Evolutionary conservation across 2,113 vertebrate genomes (phyloP).

Genomic region (Pithys albifrons): DNA sequence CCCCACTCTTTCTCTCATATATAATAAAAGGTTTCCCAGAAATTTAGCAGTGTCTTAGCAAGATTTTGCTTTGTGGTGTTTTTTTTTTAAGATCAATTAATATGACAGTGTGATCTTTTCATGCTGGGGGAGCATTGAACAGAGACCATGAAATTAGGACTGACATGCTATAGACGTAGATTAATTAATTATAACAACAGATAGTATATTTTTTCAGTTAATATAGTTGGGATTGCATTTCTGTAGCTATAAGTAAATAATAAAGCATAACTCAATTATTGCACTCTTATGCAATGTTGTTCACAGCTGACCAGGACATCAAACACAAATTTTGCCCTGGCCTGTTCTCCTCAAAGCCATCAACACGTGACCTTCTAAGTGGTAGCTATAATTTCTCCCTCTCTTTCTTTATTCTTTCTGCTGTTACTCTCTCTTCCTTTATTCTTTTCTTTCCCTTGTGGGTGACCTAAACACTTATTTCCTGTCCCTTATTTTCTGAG

Average conservation of each 20-base stretch:
- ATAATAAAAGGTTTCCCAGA: background rate
- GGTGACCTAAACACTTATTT: too few relatives aligned
- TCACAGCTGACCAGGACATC: background rate
- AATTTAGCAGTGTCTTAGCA: background rate
- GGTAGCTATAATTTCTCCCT: too few relatives aligned
- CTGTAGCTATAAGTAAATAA: background rate
- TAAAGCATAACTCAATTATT: background rate
- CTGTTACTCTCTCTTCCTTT: too few relatives aligned
- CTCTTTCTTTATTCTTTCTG: too few relatives aligned
- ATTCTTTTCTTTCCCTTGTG: too few relatives aligned
- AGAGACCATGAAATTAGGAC: background rate
- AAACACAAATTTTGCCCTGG: background rate
- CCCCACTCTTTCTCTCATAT: background rate
- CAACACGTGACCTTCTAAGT: too few relatives aligned
- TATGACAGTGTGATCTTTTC: background rate
- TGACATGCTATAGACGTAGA: background rate
- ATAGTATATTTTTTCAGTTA: background rate
- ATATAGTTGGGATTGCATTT: background rate
- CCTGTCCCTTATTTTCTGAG: background rate
- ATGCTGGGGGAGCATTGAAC: background rate
- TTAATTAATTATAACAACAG: background rate
- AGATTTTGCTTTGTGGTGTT: background rate
- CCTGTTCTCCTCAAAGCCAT: too few relatives aligned
- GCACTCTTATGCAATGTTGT: background rate
- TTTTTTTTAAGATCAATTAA: background rate